Base-by-base conservation (phyloP, 2,797 vertebrate species). In the Lagodon rhomboides region DNA sequence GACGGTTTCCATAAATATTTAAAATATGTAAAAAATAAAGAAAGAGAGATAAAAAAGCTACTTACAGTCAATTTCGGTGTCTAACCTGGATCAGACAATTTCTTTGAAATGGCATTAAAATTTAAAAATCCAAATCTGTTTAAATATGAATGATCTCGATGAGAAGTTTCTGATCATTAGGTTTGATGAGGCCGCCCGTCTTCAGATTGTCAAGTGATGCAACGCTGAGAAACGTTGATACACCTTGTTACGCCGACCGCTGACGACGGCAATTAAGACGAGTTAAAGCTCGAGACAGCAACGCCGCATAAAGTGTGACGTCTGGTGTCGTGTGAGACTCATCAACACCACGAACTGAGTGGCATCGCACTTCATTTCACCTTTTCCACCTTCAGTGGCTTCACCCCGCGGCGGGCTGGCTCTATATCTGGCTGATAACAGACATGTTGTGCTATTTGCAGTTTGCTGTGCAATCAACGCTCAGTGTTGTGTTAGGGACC, bases 61-160 rank as follows among this genome's bases (percentile, higher is more conserved):
- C 30, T 41, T 60, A 68, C 20, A 27, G 12, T 13, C 18, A 43
- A 43, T 23, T 54, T 16, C 3, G 56, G 17, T 20, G 11, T 10
- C 12, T 4, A 20, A 68, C 34, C 49, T 50, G 27, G 10, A 53
- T 54, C 30, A 3, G 2, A 22, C 18, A 0, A 30, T 22, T 46
- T 53, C 25, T 65, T 15, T 56, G 12, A 77, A 43, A 60, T 16
- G 0, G 12, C 43, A 41, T 51, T 73, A 5, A 61, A 56, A 27
- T 43, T 65, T 69, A 7, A 20, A 64, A 68, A 16, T 41, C 43
- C 43, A 41, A 43, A 61, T 61, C 25, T 11, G 11, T 53, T 78
- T 60, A 79, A 76, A 79, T 75, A 79, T 69, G n/a, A 46, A 70
- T 12, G 27, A 63, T 16, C 49, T 56, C 4, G 17, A 3, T 0